Evolutionary conservation across 2,797 vertebrate genomes (phyloP), one percentile per base, ranked within the genome.

Genomic region (Eulemur coronatus): DNA sequence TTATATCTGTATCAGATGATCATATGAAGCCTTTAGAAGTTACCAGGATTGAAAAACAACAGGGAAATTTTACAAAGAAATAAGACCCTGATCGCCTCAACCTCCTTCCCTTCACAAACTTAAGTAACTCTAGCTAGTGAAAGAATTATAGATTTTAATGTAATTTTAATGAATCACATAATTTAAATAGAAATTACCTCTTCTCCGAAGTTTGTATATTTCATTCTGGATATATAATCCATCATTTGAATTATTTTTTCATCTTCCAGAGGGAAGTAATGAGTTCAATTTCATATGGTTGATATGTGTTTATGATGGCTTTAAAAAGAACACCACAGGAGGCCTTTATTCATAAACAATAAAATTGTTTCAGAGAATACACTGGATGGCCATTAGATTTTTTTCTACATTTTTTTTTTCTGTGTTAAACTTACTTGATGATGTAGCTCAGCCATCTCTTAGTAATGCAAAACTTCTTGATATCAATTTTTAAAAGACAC

Each of bases 311-410:
- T 96, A 84, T 93, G 91, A 92, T 69, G 89, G 33, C 63, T 95
- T 97, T 95, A 69, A 89, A 93, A 96, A 96, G 52, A 96, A 95
- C 95, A 48, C 24, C 86, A 97, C 48, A 94, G 65, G 85, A 95
- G 79, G 67, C 38, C 89, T 96, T 95, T 92, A 95, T 91, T 91
- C 89, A 86, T 61, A 69, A 86, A 93, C 96, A 96, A 95, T 91
- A 89, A 96, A 97, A 84, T 79, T 92, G 61, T 96, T 95, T 96
- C 76, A 92, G 61, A 95, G 57, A 96, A 84, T 91, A 73, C 52
- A 87, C 65, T 79, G 18, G 38, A 80, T 79, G 12, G 12, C 43
- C 65, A 89, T 94, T 97, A 87, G 67, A 41, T 75, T 94, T 84
- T 96, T 88, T 9, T 33, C 59, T 72, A 72, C 4, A 70, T 96